Percentiles rank a stretch among this genome's conserved stretches.
phyloP scores from a whole-genome alignment of 2,113 vertebrate species.

The Loxodonta africana region DNA sequence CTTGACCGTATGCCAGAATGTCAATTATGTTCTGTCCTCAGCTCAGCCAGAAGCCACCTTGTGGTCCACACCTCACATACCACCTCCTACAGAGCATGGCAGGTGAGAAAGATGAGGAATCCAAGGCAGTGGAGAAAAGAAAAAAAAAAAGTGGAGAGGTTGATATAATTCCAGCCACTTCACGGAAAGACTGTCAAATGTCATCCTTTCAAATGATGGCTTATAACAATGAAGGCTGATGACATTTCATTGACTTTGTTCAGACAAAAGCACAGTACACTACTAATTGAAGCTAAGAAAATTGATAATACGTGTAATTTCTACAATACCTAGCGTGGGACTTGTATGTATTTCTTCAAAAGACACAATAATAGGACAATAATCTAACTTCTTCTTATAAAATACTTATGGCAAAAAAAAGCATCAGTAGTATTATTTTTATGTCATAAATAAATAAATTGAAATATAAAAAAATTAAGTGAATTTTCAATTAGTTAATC shows the following conservation, averaged over 20 bases:
- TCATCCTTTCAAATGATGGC: background rate
- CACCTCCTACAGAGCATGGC: background rate
- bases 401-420: constrained; percentile 17
- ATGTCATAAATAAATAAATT: background rate
- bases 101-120: too few relatives aligned
- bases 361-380: background rate
- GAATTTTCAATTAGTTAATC: background rate
- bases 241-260: background rate
- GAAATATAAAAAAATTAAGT: constrained; percentile 11
- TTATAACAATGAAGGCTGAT: background rate
- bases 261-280: background rate
- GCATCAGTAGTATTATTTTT: constrained; percentile 15
- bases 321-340: background rate
- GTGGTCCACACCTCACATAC: background rate
- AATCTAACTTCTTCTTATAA: background rate
- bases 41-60: background rate
- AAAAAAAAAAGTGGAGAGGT: background rate
- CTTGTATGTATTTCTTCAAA: background rate
- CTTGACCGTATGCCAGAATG: background rate
- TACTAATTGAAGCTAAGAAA: background rate
- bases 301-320: background rate
- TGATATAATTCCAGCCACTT: background rate
- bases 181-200: background rate
- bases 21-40: background rate
- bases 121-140: background rate